Base-by-base conservation (phyloP, 2,888 invertebrate species). In the Pachycephus smyrnensis region DNA sequence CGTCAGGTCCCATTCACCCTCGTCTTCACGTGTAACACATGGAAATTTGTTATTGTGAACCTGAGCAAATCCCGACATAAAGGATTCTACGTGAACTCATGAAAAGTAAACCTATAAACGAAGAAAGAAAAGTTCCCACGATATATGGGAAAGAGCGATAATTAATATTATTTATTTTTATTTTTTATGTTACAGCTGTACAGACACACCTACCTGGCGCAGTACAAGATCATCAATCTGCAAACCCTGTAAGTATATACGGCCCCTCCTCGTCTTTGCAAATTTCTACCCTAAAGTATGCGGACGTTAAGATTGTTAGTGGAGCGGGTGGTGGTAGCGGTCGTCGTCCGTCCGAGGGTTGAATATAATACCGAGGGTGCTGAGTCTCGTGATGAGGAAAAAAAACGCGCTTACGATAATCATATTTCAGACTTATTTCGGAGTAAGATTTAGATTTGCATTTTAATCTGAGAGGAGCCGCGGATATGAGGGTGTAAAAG, bases 151-250 rank as follows among this genome's bases (percentile, higher is more conserved):
- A 71, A 12, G 15, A 74, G 33, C 36, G 9, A 11, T 71, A 23
- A 55, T 55, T 55, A 55, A 55, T 55, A 35, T 35, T 35, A 55
- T 55, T 55, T 55, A 23, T 30, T 77, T 79, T 74, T 77, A 77
- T 82, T 84, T 81, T 86, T 88, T 88, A 82, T 89, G 88, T 92
- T 92, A 76, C 92, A 96, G 96, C 93, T 96, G 68, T 97, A 95
- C 92, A 94, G 97, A 79, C 94, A 97, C 90, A 97, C 97, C 84
- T 97, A 95, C 89, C 90, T 94, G 76, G 97, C 97, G 4, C 93
- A 94, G 79, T 97, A 97, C 90, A 93, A 94, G 76, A 94, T 96
- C 68, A 92, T 95, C 76, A 94, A 96, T 86, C 88, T 96, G 23
- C 90, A 92, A 75, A 94, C 93, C 0, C 93, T 93, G 83, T 92